These are phyloP conservation scores for Zele albiditarsus DNA, from an alignment of 2,888 invertebrate genomes.

Conservation along the genomic window DNA sequence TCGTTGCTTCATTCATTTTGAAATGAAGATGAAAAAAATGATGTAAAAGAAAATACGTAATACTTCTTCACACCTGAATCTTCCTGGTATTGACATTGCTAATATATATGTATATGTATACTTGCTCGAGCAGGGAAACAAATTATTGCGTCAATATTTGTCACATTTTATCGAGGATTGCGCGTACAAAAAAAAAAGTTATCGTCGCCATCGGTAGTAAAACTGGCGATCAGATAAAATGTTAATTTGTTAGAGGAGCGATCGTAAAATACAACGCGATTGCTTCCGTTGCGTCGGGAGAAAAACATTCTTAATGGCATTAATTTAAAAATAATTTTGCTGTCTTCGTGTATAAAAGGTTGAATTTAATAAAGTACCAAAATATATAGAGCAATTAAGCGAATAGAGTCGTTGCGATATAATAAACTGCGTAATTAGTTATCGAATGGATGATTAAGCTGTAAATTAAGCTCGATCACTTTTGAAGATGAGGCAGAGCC, in stretches of 20 bases:
- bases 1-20: slow-evolving; percentile 32
- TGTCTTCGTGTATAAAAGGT: slow-evolving; percentile 13
- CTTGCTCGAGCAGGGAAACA: no score
- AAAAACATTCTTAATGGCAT: neutral
- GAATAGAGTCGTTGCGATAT: slow-evolving; percentile 44
- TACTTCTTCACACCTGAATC: slow-evolving; percentile 22
- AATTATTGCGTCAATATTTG: slow-evolving; percentile 7
- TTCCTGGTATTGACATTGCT: neutral
- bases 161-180: neutral
- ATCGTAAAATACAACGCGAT: slow-evolving; percentile 42
- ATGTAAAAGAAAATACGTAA: slow-evolving; percentile 38
- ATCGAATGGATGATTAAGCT: slow-evolving; percentile 55
- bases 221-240: slow-evolving; percentile 51
- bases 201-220: slow-evolving; percentile 46
- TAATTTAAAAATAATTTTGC: neutral
- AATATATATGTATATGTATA: neutral
- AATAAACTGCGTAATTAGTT: slow-evolving; percentile 55
- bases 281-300: neutral
- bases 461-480: slow-evolving; percentile 55
- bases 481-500: slow-evolving; percentile 17
- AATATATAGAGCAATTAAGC: slow-evolving; percentile 45
- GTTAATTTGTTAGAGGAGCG: slow-evolving; percentile 46
- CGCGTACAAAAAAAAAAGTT: slow-evolving; percentile 34
- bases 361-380: slow-evolving; percentile 39
- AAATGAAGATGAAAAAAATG: neutral